These are phyloP conservation scores for Hycleus cichorii DNA, from an alignment of 1,140 invertebrate genomes.

Conservation along the genomic window DNA sequence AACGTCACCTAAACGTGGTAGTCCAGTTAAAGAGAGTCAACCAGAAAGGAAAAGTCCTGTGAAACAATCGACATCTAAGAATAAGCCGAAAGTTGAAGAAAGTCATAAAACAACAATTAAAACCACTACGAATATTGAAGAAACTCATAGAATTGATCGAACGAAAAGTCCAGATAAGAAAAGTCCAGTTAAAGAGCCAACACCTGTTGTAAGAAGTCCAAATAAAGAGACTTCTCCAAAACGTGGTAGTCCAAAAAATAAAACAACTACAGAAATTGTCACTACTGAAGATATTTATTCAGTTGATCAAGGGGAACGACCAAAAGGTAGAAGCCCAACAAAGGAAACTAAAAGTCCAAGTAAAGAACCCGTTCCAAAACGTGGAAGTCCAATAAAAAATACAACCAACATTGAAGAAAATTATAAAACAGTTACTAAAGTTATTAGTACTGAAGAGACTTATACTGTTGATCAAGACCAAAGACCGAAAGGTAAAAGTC, in stretches of 20 bases:
- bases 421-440: no score
- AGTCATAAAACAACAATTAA: no score
- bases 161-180: neutral
- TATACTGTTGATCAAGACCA: no score
- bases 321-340: conserved; percentile 1
- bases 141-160: neutral
- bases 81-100: no score
- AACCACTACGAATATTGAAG: neutral
- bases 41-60: no score
- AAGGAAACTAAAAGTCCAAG: neutral
- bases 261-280: no score
- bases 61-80: no score
- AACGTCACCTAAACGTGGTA: no score
- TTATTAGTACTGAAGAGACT: no score
- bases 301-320: neutral
- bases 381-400: neutral
- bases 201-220: conserved; percentile 19
- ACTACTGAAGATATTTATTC: neutral
- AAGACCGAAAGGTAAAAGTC: no score
- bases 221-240: conserved; percentile 1
- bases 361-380: neutral
- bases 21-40: no score
- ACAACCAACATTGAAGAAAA: conserved; percentile 5
- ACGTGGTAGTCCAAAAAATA: neutral
- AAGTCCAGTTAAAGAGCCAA: conserved; percentile 6